Base-by-base conservation (phyloP, 2,888 invertebrate species). In the Euproctis similis region DNA sequence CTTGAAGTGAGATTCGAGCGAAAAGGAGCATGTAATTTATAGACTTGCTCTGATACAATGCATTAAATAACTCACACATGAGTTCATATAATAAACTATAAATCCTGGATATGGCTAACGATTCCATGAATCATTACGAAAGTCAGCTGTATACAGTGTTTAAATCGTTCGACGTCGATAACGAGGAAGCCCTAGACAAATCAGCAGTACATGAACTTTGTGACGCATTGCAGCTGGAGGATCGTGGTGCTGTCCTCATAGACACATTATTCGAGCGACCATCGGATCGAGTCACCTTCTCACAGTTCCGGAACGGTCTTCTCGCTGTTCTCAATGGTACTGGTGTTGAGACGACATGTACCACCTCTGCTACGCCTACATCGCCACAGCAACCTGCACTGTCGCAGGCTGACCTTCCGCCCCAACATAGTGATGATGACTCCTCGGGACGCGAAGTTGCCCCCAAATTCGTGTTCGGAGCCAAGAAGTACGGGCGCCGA, bases 101-200 rank as follows among this genome's bases (percentile, higher is more conserved):
- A 19, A 16, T 12, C 20, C n/a, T 37, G 26, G 36, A 42, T 30
- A 80, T 82, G 81, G 81, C 73, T 45, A 59, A 61, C 55, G 54
- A 57, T 38, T 69, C 71, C 36, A 70, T 88, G 68, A 92, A 92
- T 81, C 93, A 90, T 23, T 93, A 94, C 64, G 94, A 94, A 70
- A 89, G 91, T 74, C 93, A 93, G 82, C 86, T 94, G 56, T 88
- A 91, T 53, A 88, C 90, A 53, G 92, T 93, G 61, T 94, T 93
- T 63, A 89, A 92, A 67, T 92, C 91, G 60, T 92, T 92, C 76
- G 90, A 93, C 72, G 85, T 86, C 43, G 88, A 89, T 60, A 89
- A 88, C 55, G 85, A 87, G 57, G 91, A 91, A 47, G 87, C 89
- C 53, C 70, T 94, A 44, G 89, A 91, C 59, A 86, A 85, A 52